Base-by-base conservation (phyloP, 1,140 invertebrate species). In the Zaprionus nigranus region DNA sequence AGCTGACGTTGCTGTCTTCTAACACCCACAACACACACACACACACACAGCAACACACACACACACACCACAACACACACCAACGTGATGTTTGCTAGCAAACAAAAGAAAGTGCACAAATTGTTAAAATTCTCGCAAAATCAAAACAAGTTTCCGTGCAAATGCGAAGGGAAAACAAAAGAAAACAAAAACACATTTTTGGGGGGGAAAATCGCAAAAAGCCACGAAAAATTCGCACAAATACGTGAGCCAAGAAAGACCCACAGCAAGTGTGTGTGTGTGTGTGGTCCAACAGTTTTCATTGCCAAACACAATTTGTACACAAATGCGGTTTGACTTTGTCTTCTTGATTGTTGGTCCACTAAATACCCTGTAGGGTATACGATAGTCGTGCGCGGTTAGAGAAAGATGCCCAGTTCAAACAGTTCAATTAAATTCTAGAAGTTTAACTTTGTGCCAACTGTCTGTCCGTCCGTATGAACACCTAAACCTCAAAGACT, bases 51-150 rank as follows among this genome's bases (percentile, higher is more conserved):
- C 17, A 22, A 6, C 51, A 15, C 30, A 17, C 40, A 7, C 13
- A 0, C 2, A 5, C 28, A 53, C 28, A 36, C 30, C 9, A 11
- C 3, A 22, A 20, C 30, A 28, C 56, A 36, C 54, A 67, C 26
- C 61, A 53, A 28, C 67, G 62, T 53, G 65, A 83, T 83, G 83
- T 86, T 87, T 87, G 85, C 70, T 78, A 76, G 72, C 86, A 90
- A 90, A 90, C 86, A 90, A 90, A 90, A 90, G 81, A 90, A 90
- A 90, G 85, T 90, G 85, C 85, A 90, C 79, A 81, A 90, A 90
- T 90, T 77, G 85, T 90, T 90, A 54, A 90, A 85, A 88, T 88
- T 88, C 71, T 78, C 54, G 20, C 20, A 24, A 40, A 58, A 58
- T 34, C 30, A 36, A 58, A 63, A 17, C 71, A 70, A 64, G 61